Percentiles rank a stretch among this genome's conserved stretches.
These are phyloP conservation scores for Microtus agrestis DNA, from an alignment of 2,797 vertebrate species.

Conservation along the genomic window DNA sequence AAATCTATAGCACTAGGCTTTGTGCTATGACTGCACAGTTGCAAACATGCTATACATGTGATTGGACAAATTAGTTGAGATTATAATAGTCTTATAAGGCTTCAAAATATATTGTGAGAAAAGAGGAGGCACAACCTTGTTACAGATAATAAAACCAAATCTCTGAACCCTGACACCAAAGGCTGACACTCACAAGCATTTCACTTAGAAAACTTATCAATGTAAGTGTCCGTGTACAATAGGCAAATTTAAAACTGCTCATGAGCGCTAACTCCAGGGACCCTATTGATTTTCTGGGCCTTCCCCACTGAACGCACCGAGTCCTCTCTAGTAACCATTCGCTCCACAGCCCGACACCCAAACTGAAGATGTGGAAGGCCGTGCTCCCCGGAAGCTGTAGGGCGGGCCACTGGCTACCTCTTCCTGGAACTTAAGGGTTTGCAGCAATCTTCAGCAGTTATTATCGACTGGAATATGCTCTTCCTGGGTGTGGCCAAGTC, in stretches of 20 bases:
- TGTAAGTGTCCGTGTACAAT: background rate
- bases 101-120: background rate
- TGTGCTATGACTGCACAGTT: background rate
- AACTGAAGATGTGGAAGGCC: background rate
- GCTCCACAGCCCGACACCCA: background rate
- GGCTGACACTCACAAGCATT: background rate
- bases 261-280: slow-evolving; percentile 3
- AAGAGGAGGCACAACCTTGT: background rate
- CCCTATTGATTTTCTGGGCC: background rate
- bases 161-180: slow-evolving; percentile 10
- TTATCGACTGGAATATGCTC: background rate
- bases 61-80: background rate
- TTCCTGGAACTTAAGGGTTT: background rate
- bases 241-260: background rate
- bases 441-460: background rate
- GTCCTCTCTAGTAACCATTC: background rate
- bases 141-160: background rate
- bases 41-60: background rate
- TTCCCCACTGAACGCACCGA: background rate
- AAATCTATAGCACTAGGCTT: background rate
- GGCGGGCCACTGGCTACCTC: background rate
- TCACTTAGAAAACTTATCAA: background rate
- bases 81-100: background rate
- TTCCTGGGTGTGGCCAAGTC: background rate
- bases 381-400: background rate